Evolutionary conservation across 2,797 vertebrate species (phyloP).

Genomic region (Trematomus bernacchii): DNA sequence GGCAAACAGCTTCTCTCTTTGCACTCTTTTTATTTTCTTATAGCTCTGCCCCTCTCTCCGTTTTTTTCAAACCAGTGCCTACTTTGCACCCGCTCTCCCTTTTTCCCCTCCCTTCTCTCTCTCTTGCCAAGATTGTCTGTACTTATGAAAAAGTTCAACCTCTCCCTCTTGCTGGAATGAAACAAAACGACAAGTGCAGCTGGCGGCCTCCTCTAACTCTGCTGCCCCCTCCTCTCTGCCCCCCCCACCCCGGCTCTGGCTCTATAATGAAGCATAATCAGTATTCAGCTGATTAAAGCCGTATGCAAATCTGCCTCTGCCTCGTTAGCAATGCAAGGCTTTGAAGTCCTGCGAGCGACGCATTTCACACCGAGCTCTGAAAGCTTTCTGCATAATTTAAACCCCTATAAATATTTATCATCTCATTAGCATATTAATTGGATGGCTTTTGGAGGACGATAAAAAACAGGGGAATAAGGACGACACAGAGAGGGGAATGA

Average conservation of each 20-base stretch:
- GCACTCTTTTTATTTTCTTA: slow-evolving; percentile 31
- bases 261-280: slow-evolving; percentile 99
- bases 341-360: slow-evolving; percentile 99
- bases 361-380: slow-evolving; percentile 97
- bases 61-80: no score
- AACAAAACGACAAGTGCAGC: slow-evolving; percentile 99
- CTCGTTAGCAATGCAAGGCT: slow-evolving; percentile 99
- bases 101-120: slow-evolving; percentile 32
- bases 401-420: slow-evolving; percentile 99
- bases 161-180: slow-evolving; percentile 89
- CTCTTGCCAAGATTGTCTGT: slow-evolving; percentile 92
- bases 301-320: slow-evolving; percentile 97
- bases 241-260: slow-evolving; percentile 40
- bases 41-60: background rate
- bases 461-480: slow-evolving; percentile 84
- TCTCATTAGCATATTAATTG: slow-evolving; percentile 99
- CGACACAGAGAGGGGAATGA: slow-evolving; percentile 49
- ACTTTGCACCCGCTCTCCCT: slow-evolving; percentile 35
- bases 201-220: slow-evolving; percentile 90
- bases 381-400: slow-evolving; percentile 99
- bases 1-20: slow-evolving; percentile 76
- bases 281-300: slow-evolving; percentile 99
- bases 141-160: slow-evolving; percentile 96
- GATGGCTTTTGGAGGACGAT: slow-evolving; percentile 89
- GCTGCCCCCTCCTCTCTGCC: background rate